Base-by-base conservation (phyloP, 2,113 vertebrate genomes). In the Tor tambroides region DNA sequence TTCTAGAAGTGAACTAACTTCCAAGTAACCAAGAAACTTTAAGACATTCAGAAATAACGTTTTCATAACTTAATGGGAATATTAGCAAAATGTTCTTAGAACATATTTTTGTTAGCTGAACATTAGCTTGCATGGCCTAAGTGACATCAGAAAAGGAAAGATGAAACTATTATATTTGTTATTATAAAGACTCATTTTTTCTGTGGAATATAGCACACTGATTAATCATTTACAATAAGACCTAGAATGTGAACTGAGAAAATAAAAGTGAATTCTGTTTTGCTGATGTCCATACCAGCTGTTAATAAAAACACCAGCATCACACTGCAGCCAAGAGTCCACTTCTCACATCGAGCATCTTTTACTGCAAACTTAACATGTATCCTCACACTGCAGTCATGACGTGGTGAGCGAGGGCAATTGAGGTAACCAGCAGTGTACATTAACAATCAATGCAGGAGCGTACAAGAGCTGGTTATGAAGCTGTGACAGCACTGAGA, bases 361-460 rank as follows among this genome's bases (percentile, higher is more conserved):
- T 49, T 51, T 35, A 35, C 38, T 10, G 54, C 43, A 75, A 38
- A 59, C 83, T 56, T 84, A 17, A 75, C 32, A 46, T 46, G 43
- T 46, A 41, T 38, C 51, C 83, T 11, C 32, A 51, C 41, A 74
- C 26, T 38, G 71, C 17, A 75, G 83, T 74, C 32, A 84, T 2
- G 35, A 75, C 4, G 14, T 41, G 71, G 38, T 35, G 83, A 56
- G 8, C 0, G 49, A 75, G 69, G 23, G 49, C 49, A 56, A 26
- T 23, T 28, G 23, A 56, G 15, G 67, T 71, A 84, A 72, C 19
- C 35, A 72, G 10, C 71, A 21, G 69, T 69, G 80, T 30, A 83
- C 38, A 74, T 51, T 23, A 49, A 72, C 65, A 84, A 72, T 74
- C 82, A 74, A 38, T 56, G 81, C 81, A 71, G 26, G 17, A 49